Conservation (phyloP, 2,113 vertebrate species). For the Tympanuchus pallidicinctus region DNA sequence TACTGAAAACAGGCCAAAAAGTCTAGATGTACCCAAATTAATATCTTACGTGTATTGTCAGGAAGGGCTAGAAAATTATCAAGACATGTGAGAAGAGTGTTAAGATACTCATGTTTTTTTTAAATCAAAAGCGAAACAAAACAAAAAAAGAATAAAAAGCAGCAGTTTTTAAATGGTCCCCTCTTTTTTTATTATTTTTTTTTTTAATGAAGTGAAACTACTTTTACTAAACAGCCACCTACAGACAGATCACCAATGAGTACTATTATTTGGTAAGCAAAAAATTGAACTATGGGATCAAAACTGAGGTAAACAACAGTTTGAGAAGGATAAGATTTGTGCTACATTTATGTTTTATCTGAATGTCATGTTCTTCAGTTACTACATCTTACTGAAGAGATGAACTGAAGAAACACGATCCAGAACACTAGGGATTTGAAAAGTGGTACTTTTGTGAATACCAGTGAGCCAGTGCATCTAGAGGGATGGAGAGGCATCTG, state of each 20-base stretch:
- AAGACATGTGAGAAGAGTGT: not conserved
- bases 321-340: not conserved
- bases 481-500: conserved; percentile 10
- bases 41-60: not conserved
- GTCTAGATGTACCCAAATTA: not conserved
- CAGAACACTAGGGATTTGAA: not conserved
- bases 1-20: not conserved
- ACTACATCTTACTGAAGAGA: conserved; percentile 4
- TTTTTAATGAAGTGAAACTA: not conserved
- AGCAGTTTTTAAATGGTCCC: accelerated
- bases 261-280: not conserved
- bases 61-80: not conserved
- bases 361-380: not conserved
- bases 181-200: not conserved
- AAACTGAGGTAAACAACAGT: not conserved
- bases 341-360: not conserved
- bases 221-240: not conserved
- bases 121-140: not conserved
- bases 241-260: not conserved
- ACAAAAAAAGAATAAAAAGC: no score
- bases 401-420: not conserved
- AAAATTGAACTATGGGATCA: not conserved
- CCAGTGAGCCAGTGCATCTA: not conserved
- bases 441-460: not conserved
- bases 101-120: not conserved